Percentiles rank a stretch among this genome's conserved stretches.
These are phyloP conservation scores for Dipus sagitta DNA, from an alignment of 2,797 vertebrate genomes.

Conservation along the genomic window DNA sequence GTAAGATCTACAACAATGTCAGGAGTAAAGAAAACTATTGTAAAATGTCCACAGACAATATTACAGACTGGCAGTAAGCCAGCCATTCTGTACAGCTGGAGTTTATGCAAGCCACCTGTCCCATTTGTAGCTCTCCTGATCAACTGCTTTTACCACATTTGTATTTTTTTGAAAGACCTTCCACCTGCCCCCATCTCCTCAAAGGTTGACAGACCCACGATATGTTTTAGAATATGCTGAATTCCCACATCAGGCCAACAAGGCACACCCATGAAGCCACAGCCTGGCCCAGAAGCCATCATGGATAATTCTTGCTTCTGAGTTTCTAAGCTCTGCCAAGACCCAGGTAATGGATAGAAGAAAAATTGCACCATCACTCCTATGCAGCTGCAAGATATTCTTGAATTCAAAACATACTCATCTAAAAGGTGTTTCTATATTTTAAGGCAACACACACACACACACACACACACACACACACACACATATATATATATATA, in stretches of 20 bases:
- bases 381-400: neutral
- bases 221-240: neutral
- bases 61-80: constrained; percentile 83
- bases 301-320: neutral
- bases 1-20: constrained; percentile 83
- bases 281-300: neutral
- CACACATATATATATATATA: too few species aligned
- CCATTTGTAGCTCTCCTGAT: constrained; percentile 73
- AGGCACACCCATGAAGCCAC: neutral
- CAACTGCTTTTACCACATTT: constrained; percentile 61
- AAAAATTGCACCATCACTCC: neutral
- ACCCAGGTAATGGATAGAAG: neutral
- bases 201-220: neutral
- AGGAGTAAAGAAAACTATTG: constrained; percentile 79
- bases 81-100: constrained; percentile 82
- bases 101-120: constrained; percentile 85
- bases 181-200: neutral
- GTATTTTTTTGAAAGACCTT: constrained; percentile 52
- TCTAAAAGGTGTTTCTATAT: neutral
- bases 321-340: neutral
- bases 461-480: too few species aligned
- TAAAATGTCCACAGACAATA: constrained; percentile 81
- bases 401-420: neutral
- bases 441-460: too few species aligned
- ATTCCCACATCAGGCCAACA: too few species aligned